Conservation (phyloP, 2,888 invertebrate species). For the Sepioteuthis lessoniana region DNA sequence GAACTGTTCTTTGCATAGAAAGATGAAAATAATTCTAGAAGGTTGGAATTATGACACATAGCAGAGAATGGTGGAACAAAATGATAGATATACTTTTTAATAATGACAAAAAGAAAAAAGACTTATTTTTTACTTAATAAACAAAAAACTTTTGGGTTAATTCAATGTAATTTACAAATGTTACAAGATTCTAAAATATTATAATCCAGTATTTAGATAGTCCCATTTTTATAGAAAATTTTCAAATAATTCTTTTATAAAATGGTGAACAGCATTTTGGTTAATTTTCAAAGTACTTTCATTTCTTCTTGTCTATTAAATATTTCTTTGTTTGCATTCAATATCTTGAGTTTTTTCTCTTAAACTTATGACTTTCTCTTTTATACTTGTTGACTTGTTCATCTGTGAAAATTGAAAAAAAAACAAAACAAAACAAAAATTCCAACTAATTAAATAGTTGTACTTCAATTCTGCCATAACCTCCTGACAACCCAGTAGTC, state of each 20-base stretch:
- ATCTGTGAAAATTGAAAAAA: not conserved
- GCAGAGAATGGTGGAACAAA: not conserved
- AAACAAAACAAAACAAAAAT: no score
- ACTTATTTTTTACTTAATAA: not conserved
- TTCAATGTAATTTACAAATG: not conserved
- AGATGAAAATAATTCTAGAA: not conserved
- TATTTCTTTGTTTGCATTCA: not conserved
- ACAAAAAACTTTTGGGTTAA: not conserved
- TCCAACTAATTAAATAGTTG: not conserved
- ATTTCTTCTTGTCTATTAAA: not conserved
- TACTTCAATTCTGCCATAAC: not conserved
- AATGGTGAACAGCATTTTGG: not conserved
- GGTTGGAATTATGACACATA: not conserved
- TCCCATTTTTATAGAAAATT: not conserved
- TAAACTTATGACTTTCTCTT: not conserved
- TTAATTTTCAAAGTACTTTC: no score
- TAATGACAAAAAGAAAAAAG: not conserved
- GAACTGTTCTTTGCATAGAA: not conserved
- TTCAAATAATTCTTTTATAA: not conserved
- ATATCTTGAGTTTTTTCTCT: not conserved
- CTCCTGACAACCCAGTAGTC: conserved; percentile 33
- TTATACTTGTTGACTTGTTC: conserved; percentile 33
- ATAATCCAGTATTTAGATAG: not conserved
- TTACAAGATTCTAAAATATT: not conserved
- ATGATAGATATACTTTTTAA: not conserved